phyloP scores from a whole-genome alignment of 2,797 vertebrate species.

The Cirrhinus mrigala region DNA sequence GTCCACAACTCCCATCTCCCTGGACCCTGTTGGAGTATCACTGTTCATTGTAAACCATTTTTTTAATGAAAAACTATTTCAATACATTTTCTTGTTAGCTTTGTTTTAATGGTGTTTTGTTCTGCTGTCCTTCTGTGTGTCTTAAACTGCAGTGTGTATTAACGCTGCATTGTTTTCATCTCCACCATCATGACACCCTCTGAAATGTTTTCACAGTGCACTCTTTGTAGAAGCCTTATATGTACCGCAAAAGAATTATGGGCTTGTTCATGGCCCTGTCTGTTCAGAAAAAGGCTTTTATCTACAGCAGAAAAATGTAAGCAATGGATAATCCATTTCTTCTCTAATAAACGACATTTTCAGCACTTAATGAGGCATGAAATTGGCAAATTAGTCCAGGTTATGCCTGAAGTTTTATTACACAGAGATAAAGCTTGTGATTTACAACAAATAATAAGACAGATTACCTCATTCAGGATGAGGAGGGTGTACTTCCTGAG shows the following conservation, averaged over 20 bases:
- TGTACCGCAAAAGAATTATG: constrained; percentile 25
- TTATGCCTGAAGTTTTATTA: constrained; percentile 54
- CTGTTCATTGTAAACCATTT: neutral
- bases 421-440: constrained; percentile 48
- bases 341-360: constrained; percentile 50
- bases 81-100: neutral
- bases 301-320: constrained; percentile 41
- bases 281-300: constrained; percentile 23
- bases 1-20: constrained; percentile 91
- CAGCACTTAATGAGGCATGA: constrained; percentile 58
- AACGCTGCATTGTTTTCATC: neutral
- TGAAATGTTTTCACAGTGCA: neutral
- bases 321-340: constrained; percentile 47
- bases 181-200: neutral
- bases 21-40: constrained; percentile 74
- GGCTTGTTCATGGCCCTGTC: constrained; percentile 14
- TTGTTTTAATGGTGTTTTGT: neutral
- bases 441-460: constrained; percentile 51
- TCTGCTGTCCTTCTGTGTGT: neutral
- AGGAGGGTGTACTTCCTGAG: constrained; percentile 18
- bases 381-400: constrained; percentile 59
- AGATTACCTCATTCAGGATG: constrained; percentile 45
- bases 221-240: constrained; percentile 22
- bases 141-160: neutral
- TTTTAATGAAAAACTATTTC: neutral